Base-by-base conservation (phyloP, 2,113 vertebrate species). In the Lepisosteus oculatus region DNA sequence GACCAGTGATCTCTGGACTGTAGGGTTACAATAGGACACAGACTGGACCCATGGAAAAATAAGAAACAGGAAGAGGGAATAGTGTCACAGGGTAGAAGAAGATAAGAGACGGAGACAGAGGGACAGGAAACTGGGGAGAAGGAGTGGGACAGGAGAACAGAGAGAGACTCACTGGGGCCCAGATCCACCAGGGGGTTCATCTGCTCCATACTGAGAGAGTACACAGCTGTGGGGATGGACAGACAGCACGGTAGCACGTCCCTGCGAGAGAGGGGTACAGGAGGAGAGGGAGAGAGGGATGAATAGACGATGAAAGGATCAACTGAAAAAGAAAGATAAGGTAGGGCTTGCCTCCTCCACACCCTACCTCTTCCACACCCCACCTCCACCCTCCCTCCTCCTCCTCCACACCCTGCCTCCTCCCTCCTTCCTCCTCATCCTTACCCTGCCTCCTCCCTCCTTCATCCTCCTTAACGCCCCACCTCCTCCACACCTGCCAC, bases 231-330 rank as follows among this genome's bases (percentile, higher is more conserved):
- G 59, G 89, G 89, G 43, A 91, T 72, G n/a, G 47, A 80, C 68
- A 96, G 87, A 43, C 87, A 86, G 51, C 86, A 79, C 9, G 90
- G 83, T 78, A 96, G 72, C 70, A 96, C 82, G 73, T 95, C 95
- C 78, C 95, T 96, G 85, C 71, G 45, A 71, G 51, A 68, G 47
- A 78, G 2, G 17, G 29, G 54, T 9, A 47, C 29, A 64, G 47
- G 6, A 56, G 54, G 15, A 43, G 43, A 8, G 51, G 61, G 44
- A 65, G n/a, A 12, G 43, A 43, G 6, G 3, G 14, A 12, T 9
- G 17, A 65, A 69, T 45, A 43, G 15, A 63, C 3, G 44, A 9
- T n/a, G 15, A 69, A 6, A 42, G 42, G 62, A 12, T 65, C 41
- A 76, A 0, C 13, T 43, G 42, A 66, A 41, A 29, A 29, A 29